Conservation (phyloP, 2,113 vertebrate species). For the Hyaena hyaena region DNA sequence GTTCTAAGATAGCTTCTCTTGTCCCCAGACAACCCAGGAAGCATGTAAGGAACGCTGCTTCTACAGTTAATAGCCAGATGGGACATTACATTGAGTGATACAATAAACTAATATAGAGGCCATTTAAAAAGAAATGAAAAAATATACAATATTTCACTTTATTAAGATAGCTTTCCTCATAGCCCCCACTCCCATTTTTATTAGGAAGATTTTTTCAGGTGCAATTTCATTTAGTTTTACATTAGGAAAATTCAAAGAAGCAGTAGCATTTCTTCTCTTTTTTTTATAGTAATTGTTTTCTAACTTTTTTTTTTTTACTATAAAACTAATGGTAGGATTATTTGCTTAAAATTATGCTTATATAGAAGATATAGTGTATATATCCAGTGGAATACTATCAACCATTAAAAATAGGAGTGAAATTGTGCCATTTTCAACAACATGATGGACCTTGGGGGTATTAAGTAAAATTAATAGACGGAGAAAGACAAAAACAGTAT, state of each 20-base stretch:
- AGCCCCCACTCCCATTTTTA: not conserved
- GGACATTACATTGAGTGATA: not conserved
- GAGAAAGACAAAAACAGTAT: not conserved
- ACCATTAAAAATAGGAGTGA: not conserved
- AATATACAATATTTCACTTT: not conserved
- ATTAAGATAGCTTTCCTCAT: not conserved
- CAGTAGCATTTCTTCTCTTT: not conserved
- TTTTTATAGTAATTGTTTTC: not conserved
- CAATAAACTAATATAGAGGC: not conserved
- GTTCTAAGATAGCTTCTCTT: not conserved
- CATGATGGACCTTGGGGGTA: not conserved
- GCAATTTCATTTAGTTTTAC: constrained; percentile 48
- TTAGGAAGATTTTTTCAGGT: not conserved
- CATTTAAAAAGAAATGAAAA: not conserved
- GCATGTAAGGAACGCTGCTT: not conserved
- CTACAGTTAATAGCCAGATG: not conserved
- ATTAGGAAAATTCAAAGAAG: not conserved
- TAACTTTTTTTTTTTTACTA: not conserved
- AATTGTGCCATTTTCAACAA: not conserved
- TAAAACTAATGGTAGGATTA: not conserved
- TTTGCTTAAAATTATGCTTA: not conserved
- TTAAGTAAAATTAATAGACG: not conserved
- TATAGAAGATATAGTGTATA: not conserved
- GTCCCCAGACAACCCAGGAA: not conserved
- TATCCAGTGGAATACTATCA: not conserved